Base-by-base conservation (phyloP, 2,888 invertebrate species). In the Ophion ellenae region DNA sequence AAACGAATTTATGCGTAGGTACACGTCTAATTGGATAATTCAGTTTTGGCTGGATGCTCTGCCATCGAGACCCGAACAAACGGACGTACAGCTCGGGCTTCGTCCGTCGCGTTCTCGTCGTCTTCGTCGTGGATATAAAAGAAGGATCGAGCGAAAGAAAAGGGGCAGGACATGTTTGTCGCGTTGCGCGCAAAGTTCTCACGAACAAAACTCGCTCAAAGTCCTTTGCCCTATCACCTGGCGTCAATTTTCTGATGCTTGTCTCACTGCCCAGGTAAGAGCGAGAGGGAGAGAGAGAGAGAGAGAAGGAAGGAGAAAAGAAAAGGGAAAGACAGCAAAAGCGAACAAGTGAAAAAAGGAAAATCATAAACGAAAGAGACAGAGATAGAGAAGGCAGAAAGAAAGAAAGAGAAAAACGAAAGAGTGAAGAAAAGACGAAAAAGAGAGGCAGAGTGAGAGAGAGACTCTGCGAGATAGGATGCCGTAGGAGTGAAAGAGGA, bases 211-310 rank as follows among this genome's bases (percentile, higher is more conserved):
- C 74, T 78, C 73, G 45, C 77, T 32, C 73, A 47, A 70, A 71
- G 81, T 81, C 70, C 59, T 71, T 83, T 86, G 76, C 71, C 74
- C 64, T 71, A 85, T 87, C 90, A 91, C 89, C 91, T 91, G 91
- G 88, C 90, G 89, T 89, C 89, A 89, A 91, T 91, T 91, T 90
- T 89, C 90, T 90, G 90, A 91, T 91, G 88, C 89, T 91, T 91
- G 90, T 90, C 90, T 89, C 85, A 69, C 28, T 40, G 61, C 45
- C 78, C 81, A 87, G 71, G n/a, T 45, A 20, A 69, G 24, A 47
- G 45, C 3, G 47, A 69, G 9, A 47, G 47, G 57, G 32, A 57
- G 57, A 71, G 5, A 53, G 17, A 5, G 9, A 40, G 17, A 17
- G 17, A 6, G 6, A 2, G 14, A 53, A 14, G 24, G 1, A 24